Percentiles rank a stretch among this genome's conserved stretches.
These are phyloP conservation scores for Lemur catta DNA, from an alignment of 2,797 vertebrate genomes.

Conservation along the genomic window DNA sequence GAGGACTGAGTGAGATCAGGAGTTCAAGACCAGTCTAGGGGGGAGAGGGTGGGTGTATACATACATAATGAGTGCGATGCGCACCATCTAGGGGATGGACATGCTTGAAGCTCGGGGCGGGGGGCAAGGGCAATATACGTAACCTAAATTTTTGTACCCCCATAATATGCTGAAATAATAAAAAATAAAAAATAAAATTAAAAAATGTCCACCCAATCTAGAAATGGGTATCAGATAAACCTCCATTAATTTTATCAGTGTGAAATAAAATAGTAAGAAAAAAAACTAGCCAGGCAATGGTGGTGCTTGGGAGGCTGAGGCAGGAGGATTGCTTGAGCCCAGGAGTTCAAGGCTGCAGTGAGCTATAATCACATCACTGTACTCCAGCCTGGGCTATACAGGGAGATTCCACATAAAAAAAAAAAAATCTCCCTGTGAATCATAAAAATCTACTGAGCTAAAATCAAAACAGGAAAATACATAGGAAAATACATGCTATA, in stretches of 20 bases:
- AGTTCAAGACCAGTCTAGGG: neutral
- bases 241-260: neutral
- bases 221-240: neutral
- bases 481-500: conserved; percentile 83
- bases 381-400: neutral
- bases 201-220: neutral
- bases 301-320: neutral
- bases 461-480: conserved; percentile 87
- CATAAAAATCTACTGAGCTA: conserved; percentile 82
- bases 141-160: too few species aligned
- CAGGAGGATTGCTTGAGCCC: neutral
- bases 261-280: neutral
- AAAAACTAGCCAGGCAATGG: neutral
- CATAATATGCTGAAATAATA: too few species aligned
- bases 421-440: neutral
- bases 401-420: neutral
- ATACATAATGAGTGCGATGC: too few species aligned
- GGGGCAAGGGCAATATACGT: too few species aligned
- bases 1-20: neutral
- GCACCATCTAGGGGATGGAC: too few species aligned
- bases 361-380: neutral
- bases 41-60: too few species aligned
- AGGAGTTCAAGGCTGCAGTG: neutral
- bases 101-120: too few species aligned
- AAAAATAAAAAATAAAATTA: neutral